These are phyloP conservation scores for Kryptolebias ocellatus DNA, from an alignment of 2,797 vertebrate genomes.

Conservation along the genomic window DNA sequence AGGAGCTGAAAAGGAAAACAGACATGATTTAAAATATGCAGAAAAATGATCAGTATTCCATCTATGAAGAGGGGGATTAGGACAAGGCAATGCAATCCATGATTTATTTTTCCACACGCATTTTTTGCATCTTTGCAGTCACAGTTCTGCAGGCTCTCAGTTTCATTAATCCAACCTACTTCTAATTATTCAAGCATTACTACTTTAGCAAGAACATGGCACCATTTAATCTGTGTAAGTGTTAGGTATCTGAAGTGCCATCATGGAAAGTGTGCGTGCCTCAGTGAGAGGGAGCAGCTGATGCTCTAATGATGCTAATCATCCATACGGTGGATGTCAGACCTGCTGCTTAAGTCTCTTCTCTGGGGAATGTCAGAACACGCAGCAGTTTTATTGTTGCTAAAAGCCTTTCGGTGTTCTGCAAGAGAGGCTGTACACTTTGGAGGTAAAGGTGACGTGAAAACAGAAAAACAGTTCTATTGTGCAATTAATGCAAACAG, in stretches of 20 bases:
- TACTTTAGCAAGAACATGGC: conserved; percentile 48
- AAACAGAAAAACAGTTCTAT: conserved; percentile 16
- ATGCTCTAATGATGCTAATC: conserved; percentile 73
- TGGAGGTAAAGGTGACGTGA: not conserved
- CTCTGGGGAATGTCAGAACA: conserved; percentile 48
- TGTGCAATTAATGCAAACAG: too few species aligned
- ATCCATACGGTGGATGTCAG: conserved; percentile 68
- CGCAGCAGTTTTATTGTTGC: conserved; percentile 46
- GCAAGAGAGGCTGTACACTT: not conserved
- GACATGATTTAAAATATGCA: conserved; percentile 22
- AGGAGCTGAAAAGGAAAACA: conserved; percentile 86
- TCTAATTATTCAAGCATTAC: conserved; percentile 60
- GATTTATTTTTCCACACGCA: not conserved
- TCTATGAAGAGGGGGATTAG: not conserved
- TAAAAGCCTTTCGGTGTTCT: conserved; percentile 63
- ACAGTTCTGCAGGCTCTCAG: conserved; percentile 25
- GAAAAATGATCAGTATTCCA: not conserved
- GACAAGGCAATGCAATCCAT: too few species aligned
- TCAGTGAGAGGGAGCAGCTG: conserved; percentile 59
- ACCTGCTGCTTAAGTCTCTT: conserved; percentile 50
- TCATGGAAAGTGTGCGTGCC: conserved; percentile 29
- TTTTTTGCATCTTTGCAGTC: conserved; percentile 5
- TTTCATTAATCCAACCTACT: conserved; percentile 45
- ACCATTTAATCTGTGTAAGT: conserved; percentile 54
- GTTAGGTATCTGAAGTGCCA: conserved; percentile 54